A percentile compares a stretch with the other conserved stretches of the same genome.
Conservation (phyloP, 2,797 vertebrate species). For the Danio aesculapii region DNA sequence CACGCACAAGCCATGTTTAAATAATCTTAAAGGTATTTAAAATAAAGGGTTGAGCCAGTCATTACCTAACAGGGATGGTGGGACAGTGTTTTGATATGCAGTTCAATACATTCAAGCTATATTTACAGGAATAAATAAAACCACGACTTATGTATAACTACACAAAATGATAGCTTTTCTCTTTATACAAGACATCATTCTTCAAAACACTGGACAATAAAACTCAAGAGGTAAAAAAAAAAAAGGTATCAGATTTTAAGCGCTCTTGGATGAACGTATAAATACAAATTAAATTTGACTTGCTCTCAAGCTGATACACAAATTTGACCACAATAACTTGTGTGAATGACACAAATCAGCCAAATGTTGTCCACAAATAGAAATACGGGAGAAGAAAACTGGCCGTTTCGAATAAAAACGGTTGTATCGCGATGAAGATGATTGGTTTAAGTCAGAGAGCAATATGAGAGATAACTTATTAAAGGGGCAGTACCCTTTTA, state of each 20-base stretch:
- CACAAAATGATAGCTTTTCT: conserved; percentile 62
- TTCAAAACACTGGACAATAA: conserved; percentile 63
- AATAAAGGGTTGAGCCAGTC: conserved; percentile 8
- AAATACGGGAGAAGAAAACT: not conserved
- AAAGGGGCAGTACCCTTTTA: conserved; percentile 76
- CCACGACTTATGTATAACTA: conserved; percentile 71
- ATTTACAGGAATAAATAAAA: conserved; percentile 84
- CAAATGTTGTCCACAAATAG: conserved; percentile 18
- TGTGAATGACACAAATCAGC: conserved; percentile 38
- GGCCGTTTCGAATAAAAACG: conserved; percentile 79
- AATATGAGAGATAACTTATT: conserved; percentile 65
- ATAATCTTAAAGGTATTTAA: conserved; percentile 55
- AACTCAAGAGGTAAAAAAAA: conserved; percentile 62
- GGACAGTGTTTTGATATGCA: conserved; percentile 42
- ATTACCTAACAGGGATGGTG: conserved; percentile 1
- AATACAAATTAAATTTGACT: conserved; percentile 62
- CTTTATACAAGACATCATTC: conserved; percentile 66
- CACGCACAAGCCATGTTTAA: conserved; percentile 67
- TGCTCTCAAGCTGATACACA: conserved; percentile 68
- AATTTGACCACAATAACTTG: conserved; percentile 43
- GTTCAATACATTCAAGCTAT: conserved; percentile 79
- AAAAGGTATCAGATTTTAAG: conserved; percentile 70
- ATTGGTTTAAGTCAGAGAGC: conserved; percentile 59
- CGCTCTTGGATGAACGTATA: conserved; percentile 63
- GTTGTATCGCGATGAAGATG: conserved; percentile 31